Percentiles rank a stretch among this genome's conserved stretches.
These are phyloP conservation scores for Leucoraja ocellata DNA, from an alignment of 2,797 vertebrate species.

Conservation along the genomic window DNA sequence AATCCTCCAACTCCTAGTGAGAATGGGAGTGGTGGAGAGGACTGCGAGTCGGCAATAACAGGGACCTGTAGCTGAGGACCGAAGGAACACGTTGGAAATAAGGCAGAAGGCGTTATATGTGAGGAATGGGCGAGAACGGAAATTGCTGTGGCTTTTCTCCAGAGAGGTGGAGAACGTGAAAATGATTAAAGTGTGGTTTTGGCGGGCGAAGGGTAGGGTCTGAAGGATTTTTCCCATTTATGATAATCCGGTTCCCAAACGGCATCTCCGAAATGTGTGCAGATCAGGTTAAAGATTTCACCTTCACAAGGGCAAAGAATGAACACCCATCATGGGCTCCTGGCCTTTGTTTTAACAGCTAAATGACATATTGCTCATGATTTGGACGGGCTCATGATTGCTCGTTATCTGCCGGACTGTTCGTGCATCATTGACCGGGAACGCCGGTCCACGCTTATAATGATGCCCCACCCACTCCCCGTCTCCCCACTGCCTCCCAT, in stretches of 20 bases:
- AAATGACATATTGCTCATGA: no score
- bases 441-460: background rate
- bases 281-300: background rate
- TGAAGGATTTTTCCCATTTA: background rate
- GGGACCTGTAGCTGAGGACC: background rate
- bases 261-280: background rate
- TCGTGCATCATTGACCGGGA: background rate
- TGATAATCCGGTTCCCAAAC: background rate
- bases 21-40: background rate
- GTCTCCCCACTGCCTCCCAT: background rate
- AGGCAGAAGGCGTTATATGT: background rate
- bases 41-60: background rate
- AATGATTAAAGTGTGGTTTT: background rate
- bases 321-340: background rate
- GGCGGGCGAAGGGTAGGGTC: background rate
- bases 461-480: no score
- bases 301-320: background rate
- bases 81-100: background rate
- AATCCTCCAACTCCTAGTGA: background rate
- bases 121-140: background rate
- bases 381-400: background rate
- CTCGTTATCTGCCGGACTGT: background rate
- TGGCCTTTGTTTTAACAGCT: background rate
- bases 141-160: background rate
- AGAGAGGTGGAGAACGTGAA: background rate